Base-by-base conservation (phyloP, 2,888 invertebrate genomes). In the Caenorhabditis parvicauda region DNA sequence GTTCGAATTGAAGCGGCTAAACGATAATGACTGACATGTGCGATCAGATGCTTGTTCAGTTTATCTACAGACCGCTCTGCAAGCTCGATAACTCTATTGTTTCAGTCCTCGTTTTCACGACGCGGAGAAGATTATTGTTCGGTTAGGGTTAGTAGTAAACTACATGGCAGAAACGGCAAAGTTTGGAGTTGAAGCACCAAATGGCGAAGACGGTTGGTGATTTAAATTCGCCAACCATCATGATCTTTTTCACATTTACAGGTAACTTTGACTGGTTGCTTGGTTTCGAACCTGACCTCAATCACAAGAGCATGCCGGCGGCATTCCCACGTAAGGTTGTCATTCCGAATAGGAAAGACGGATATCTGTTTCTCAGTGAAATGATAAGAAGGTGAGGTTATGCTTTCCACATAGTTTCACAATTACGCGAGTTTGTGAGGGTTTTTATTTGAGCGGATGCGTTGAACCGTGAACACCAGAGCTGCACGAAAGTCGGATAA, bases 261-360 rank as follows among this genome's bases (percentile, higher is more conserved):
- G 73, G 64, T 1, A 57, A 69, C 53, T 75, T 53, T 56, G 44
- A 29, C 0, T 74, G 75, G 74, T 42, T 84, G 22, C 76, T 91
- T 86, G 95, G 95, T 0, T 96, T 96, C 84, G 93, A 95, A 80
- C 92, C 94, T 2, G 88, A 92, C 83, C 89, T 94, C 42, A 96
- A 96, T 84, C 94, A 94, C 83, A 87, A 93, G 41, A 86, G 94
- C 47, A 85, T 96, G 53, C 96, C 96, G n/a, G 94, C 96, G 0
- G 94, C 96, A 19, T 98, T 96, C 85, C 96, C 96, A 0, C 88
- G 96, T 21, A 94, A 92, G 83, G 60, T 56, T 0, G 48, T 59
- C 1, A 49, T 68, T 32, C 58, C 58, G n/a, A 45, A 56, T 21
- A 47, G 71, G 29, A 17, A 45, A 6, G 44, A 56, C 17, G 54